Base-by-base conservation (phyloP, 2,888 invertebrate species). In the Orchestes rusci region DNA sequence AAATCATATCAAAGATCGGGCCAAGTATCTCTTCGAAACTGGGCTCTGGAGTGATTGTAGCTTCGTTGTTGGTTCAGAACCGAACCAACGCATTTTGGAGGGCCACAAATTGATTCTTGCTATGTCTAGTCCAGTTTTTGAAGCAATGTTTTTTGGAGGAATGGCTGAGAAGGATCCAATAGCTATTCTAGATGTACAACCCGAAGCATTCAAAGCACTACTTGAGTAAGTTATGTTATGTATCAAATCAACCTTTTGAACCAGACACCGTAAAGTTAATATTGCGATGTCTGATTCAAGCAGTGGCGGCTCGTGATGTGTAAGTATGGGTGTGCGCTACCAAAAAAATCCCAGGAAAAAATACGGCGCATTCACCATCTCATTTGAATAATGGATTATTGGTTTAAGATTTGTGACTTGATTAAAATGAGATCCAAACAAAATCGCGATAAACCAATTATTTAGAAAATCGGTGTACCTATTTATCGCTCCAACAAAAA, bases 91-190 rank as follows among this genome's bases (percentile, higher is more conserved):
- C 56, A 70, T 79, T 1, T 69, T 89, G 18, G 74, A 79, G 49
- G 85, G 83, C 0, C 89, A 90, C 65, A 88, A 87, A 64, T 67
- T 90, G 20, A 76, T 89, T 48, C 68, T 90, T 41, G 88, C 89
- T 0, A 89, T 88, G 86, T 82, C 87, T 0, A 88, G 88, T 51
- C 89, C 89, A 0, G 89, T 90, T 1, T 90, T 90, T 60, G 88
- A 89, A 60, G 83, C 86, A 1, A 90, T 90, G 89, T 89, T 90
- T 61, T 88, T 75, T 60, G 89, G 89, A 0, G 83, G 84, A 16
- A 80, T 89, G 75, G 81, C 87, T 1, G 87, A 89, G 59, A 82
- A 83, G 54, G 73, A 69, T 52, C 84, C 86, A 0, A 87, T 90
- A 56, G 77, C 80, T 1, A 88, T 90, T 55, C 73, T 83, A 23